Evolutionary conservation across 2,888 invertebrate genomes (phyloP).

Genomic region (Standfussiana lucernea): DNA sequence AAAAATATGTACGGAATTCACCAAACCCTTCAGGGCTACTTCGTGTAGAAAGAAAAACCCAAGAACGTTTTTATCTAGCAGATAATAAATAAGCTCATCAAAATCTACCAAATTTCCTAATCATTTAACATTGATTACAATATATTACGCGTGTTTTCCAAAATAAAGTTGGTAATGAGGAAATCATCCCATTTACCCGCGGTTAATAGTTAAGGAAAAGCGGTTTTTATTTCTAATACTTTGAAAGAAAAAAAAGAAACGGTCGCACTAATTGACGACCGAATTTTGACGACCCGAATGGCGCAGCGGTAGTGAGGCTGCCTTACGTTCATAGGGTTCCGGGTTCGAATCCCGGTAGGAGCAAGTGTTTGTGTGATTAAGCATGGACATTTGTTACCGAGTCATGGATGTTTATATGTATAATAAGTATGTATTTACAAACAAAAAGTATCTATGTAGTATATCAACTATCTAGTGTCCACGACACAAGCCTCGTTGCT

Average conservation of each 20-base stretch:
- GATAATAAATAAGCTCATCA: constrained; percentile 6
- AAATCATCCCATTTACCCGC: not conserved
- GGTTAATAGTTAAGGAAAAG: not conserved
- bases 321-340: no score
- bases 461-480: no score
- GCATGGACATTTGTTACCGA: no score
- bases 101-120: not conserved
- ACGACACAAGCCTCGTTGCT: no score
- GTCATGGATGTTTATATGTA: no score
- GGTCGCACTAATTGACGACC: no score
- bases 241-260: not conserved
- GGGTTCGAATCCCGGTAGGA: no score
- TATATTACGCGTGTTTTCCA: constrained; percentile 14
- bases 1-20: constrained; percentile 12
- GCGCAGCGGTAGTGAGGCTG: no score
- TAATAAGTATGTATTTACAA: no score
- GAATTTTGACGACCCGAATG: no score
- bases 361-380: no score
- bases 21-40: not conserved
- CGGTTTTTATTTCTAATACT: not conserved
- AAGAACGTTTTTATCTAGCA: not conserved
- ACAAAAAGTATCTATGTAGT: no score
- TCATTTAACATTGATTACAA: constrained; percentile 1
- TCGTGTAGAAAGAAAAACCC: constrained; percentile 8
- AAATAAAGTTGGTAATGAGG: not conserved